These are phyloP conservation scores for Momotus momota DNA, from an alignment of 2,797 vertebrate genomes.

Conservation along the genomic window DNA sequence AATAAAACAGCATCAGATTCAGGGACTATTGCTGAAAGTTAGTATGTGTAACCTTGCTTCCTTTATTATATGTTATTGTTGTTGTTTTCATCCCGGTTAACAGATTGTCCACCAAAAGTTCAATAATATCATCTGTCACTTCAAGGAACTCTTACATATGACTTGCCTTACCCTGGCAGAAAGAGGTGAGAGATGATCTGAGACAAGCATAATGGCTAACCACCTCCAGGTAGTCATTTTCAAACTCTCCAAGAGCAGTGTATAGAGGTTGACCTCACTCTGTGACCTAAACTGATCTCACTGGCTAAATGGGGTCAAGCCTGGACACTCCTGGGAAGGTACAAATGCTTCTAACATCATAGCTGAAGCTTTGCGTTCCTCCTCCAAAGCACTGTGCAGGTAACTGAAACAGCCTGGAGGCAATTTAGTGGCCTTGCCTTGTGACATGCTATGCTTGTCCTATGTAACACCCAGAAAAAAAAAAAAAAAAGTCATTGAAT, in stretches of 20 bases:
- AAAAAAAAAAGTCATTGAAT: fast-evolving
- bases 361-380: not conserved
- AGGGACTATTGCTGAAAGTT: not conserved
- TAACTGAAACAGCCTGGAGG: not conserved
- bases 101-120: slow-evolving; percentile 11
- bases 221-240: not conserved
- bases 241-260: not conserved
- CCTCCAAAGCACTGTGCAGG: not conserved
- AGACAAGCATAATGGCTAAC: not conserved
- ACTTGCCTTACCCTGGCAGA: slow-evolving; percentile 6
- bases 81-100: not conserved
- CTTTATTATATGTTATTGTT: not conserved
- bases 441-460: fast-evolving
- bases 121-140: slow-evolving; percentile 35
- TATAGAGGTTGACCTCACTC: not conserved
- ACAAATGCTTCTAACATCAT: not conserved
- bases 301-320: slow-evolving; percentile 20
- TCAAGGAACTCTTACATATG: slow-evolving; percentile 15
- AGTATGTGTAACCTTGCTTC: not conserved
- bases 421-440: not conserved
- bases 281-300: slow-evolving; percentile 42
- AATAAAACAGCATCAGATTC: not conserved
- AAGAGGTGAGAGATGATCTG: slow-evolving; percentile 24
- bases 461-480: not conserved
- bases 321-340: not conserved